These are phyloP conservation scores for Hydrotaea cyrtoneurina DNA, from an alignment of 2,888 invertebrate genomes.

Conservation along the genomic window DNA sequence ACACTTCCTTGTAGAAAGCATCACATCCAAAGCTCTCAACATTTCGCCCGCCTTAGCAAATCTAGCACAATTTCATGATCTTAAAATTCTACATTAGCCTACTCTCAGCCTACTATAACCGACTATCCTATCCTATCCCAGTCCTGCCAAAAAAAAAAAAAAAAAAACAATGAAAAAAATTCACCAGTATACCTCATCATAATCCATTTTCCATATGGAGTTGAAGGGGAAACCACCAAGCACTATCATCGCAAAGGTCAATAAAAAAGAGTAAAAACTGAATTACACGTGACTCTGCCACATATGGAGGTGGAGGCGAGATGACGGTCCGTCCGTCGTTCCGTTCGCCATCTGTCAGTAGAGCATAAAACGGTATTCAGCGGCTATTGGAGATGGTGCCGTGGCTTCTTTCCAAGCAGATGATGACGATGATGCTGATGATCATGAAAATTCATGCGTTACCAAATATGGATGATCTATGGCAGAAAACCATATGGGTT, in stretches of 20 bases:
- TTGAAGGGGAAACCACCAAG: background rate
- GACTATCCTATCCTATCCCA: too few species aligned
- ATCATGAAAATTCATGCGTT: slow-evolving; percentile 61
- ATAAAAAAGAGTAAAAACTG: slow-evolving; percentile 76
- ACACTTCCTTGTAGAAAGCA: too few species aligned
- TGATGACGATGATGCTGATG: slow-evolving; percentile 42
- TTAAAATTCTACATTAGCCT: slow-evolving; percentile 40
- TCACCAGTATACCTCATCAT: background rate
- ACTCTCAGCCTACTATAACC: background rate
- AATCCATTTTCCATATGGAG: slow-evolving; percentile 26
- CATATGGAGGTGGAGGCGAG: slow-evolving; percentile 48
- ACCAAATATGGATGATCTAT: slow-evolving; percentile 64
- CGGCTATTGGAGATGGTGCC: background rate
- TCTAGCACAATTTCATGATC: slow-evolving; percentile 58
- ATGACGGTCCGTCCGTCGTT: background rate
- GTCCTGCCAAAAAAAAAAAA: background rate
- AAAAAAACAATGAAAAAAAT: slow-evolving; percentile 4
- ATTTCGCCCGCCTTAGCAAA: slow-evolving; percentile 7
- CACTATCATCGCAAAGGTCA: slow-evolving; percentile 70
- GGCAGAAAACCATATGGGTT: slow-evolving; percentile 50
- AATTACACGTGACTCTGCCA: slow-evolving; percentile 69
- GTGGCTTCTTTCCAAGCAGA: background rate
- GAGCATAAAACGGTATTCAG: slow-evolving; percentile 29
- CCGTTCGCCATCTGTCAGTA: slow-evolving; percentile 33
- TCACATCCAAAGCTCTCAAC: background rate